Percentiles rank a stretch among this genome's conserved stretches.
Evolutionary conservation across 1,140 invertebrate species (phyloP).

Genomic region (Panagrolaimus sp.): DNA sequence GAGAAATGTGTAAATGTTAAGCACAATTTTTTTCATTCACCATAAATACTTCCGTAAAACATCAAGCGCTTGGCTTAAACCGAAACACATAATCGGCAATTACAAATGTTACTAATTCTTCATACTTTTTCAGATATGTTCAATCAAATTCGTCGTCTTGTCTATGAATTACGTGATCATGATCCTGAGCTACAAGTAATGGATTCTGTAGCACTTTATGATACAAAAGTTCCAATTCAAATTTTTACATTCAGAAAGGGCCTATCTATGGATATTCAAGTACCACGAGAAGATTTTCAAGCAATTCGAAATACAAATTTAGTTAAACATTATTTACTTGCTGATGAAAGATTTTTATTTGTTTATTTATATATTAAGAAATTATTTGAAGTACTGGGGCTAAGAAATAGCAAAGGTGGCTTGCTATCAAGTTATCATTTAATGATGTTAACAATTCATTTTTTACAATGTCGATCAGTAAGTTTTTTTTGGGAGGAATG

Average conservation of each 20-base stretch:
- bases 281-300: constrained; percentile 23
- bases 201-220: background rate
- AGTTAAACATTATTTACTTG: constrained; percentile 27
- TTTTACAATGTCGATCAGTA: constrained; percentile 30
- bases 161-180: constrained; percentile 2
- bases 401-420: constrained; percentile 37
- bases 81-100: too few species aligned
- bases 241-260: constrained; percentile 23
- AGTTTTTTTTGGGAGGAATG: constrained; percentile 17
- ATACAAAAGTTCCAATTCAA: constrained; percentile 26
- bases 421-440: constrained; percentile 35
- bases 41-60: too few species aligned
- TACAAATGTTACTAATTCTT: too few species aligned
- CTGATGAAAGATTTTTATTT: constrained; percentile 25
- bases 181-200: constrained; percentile 15
- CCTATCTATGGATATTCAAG: constrained; percentile 24
- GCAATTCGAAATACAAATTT: constrained; percentile 31
- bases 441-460: constrained; percentile 28
- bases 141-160: constrained; percentile 20
- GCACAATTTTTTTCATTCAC: too few species aligned
- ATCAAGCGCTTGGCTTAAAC: too few species aligned
- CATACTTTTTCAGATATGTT: constrained; percentile 28
- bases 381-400: constrained; percentile 24
- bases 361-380: constrained; percentile 26
- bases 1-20: constrained; percentile 18